phyloP scores from a whole-genome alignment of 2,888 invertebrate species.

The Hemicrepidius hirtus region DNA sequence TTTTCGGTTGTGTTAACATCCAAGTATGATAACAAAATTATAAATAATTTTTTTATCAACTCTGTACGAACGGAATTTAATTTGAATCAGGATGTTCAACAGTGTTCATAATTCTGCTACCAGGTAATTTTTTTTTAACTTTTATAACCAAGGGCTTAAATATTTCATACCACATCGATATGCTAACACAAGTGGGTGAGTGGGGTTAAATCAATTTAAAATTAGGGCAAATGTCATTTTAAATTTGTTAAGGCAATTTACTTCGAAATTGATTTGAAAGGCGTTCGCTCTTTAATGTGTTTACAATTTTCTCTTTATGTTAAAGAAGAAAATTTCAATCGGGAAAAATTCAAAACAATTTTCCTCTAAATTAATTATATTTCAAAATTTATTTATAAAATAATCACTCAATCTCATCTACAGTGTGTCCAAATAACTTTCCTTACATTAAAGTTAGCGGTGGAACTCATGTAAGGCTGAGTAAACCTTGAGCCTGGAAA shows the following conservation, averaged over 20 bases:
- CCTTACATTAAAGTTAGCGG: too few relatives aligned
- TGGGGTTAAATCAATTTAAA: constrained; percentile 25
- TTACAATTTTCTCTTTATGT: constrained; percentile 12
- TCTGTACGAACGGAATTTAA: background rate
- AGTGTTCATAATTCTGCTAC: constrained; percentile 69
- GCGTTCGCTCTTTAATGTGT: constrained; percentile 9
- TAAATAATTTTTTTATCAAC: constrained; percentile 15
- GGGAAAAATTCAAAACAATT: too few relatives aligned
- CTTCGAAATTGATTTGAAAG: constrained; percentile 12
- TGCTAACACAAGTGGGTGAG: background rate
- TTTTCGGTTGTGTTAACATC: constrained; percentile 17
- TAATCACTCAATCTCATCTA: too few relatives aligned
- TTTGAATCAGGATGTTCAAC: constrained; percentile 64
- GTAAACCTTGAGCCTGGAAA: too few relatives aligned
- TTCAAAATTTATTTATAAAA: constrained; percentile 14
- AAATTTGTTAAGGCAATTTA: constrained; percentile 11
- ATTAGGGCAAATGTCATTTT: constrained; percentile 11
- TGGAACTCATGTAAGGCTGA: too few relatives aligned
- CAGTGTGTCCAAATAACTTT: too few relatives aligned
- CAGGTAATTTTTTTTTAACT: constrained; percentile 60
- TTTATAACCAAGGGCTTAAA: constrained; percentile 2
- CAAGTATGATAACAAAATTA: constrained; percentile 15
- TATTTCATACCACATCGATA: background rate
- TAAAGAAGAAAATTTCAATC: background rate
- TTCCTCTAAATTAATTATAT: background rate